A percentile compares a stretch with the other conserved stretches of the same genome.
These are phyloP conservation scores for Pseudois nayaur DNA, from an alignment of 2,113 vertebrate species.

Conservation along the genomic window DNA sequence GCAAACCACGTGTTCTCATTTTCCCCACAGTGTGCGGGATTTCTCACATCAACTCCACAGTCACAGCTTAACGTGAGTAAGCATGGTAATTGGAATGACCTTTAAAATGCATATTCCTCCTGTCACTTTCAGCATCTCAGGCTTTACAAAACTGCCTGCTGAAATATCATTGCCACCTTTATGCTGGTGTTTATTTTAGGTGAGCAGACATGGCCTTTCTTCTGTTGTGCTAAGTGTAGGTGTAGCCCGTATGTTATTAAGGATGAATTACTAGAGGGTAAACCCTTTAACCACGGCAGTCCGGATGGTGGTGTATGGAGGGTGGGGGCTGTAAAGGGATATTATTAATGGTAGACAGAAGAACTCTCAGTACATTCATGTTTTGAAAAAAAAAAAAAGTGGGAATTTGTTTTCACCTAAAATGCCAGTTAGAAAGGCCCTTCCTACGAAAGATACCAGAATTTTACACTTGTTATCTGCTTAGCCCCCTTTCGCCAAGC, in stretches of 20 bases:
- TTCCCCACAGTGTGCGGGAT: not conserved
- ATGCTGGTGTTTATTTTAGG: not conserved
- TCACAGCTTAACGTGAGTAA: not conserved
- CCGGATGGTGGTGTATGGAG: not conserved
- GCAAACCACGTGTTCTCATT: not conserved
- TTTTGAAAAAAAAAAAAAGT: not conserved
- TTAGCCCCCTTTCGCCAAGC: not conserved
- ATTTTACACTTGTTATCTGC: not conserved
- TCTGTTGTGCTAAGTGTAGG: not conserved
- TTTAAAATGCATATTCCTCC: constrained; percentile 29
- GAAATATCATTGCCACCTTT: not conserved
- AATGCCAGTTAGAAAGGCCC: not conserved
- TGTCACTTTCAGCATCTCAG: not conserved
- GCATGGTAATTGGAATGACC: constrained; percentile 15
- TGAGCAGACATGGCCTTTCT: not conserved
- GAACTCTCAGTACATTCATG: not conserved
- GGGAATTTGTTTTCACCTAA: not conserved
- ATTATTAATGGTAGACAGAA: not conserved
- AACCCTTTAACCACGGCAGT: not conserved
- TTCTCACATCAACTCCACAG: not conserved
- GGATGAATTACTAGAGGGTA: not conserved
- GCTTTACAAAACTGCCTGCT: not conserved
- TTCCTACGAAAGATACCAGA: not conserved
- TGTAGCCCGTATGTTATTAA: not conserved
- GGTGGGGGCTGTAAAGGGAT: fast-evolving